Evolutionary conservation across 2,113 vertebrate genomes (phyloP), one percentile per base, ranked within the genome.

Genomic region (Triplophysa rosa): DNA sequence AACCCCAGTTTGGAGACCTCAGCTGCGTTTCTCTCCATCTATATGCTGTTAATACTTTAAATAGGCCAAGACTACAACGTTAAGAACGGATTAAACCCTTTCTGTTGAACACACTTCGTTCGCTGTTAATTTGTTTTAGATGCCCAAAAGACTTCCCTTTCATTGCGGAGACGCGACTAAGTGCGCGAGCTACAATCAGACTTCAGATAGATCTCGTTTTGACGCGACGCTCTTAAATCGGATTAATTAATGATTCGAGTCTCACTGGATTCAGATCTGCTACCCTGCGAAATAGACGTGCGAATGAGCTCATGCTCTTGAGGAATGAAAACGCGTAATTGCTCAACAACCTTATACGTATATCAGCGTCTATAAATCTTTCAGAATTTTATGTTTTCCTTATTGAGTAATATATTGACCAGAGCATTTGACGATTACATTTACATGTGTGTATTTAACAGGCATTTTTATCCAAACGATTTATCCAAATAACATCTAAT

Each of bases 221-320:
- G 9, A 37, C 12, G 13, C 33, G 61, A 33, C 0, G 3, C 11
- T 62, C 21, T 74, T 62, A 62, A 74, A 74, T 45, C 56, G 1
- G 58, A 74, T 74, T 61, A 62, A 62, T 62, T 74, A 26, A 62
- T 74, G 54, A 62, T 56, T 61, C n/a, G 14, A 21, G n/a, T 73
- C 56, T 74, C 56, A 0, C 67, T 69, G 40, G 56, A 74, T 40
- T 61, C 4, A 19, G 5, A 73, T 74, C 17, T 11, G 71, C 37
- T 74, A 13, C 23, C 0, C 29, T 33, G 54, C 10, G 17, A 40
- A 4, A 23, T 12, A n/a, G 19, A 23, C 21, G 52, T 11, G 11
- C 29, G 33, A 23, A 40, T 72, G 52, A 72, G 70, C 33, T 45
- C 2, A 19, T 45, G 56, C 70, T 73, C 71, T 62, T 61, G 21